Percentiles rank a stretch among this genome's conserved stretches.
phyloP scores from a whole-genome alignment of 2,888 invertebrate species.

The Synanthedon vespiformis region DNA sequence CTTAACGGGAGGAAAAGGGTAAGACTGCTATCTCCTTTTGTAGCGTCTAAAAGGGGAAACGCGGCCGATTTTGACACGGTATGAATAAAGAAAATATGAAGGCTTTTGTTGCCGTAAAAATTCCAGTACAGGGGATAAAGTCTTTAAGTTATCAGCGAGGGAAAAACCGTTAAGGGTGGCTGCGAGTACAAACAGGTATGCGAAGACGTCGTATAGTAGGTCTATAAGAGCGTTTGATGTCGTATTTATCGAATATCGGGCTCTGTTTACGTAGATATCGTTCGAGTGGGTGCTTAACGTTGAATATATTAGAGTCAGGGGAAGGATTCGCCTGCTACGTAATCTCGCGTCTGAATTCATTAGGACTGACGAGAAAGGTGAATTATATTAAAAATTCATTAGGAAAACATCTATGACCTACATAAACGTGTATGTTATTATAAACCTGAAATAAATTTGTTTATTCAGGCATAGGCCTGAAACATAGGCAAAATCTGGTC shows the following conservation, averaged over 20 bases:
- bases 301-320: constrained; percentile 54
- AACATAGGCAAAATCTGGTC: too few species aligned
- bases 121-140: constrained; percentile 67
- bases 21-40: constrained; percentile 49
- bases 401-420: constrained; percentile 6
- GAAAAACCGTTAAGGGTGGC: constrained; percentile 33
- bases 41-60: constrained; percentile 39
- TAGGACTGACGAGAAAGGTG: constrained; percentile 14
- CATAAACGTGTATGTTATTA: constrained; percentile 4
- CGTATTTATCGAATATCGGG: constrained; percentile 40
- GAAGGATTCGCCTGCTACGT: constrained; percentile 18
- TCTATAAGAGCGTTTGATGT: constrained; percentile 21
- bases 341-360: constrained; percentile 28
- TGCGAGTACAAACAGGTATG: constrained; percentile 18
- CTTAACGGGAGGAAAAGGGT: constrained; percentile 59
- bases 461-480: too few species aligned
- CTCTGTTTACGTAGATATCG: constrained; percentile 31
- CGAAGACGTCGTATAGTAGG: constrained; percentile 10
- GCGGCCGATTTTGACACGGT: constrained; percentile 61
- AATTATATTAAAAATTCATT: not conserved
- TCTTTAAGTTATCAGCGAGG: constrained; percentile 66
- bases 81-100: constrained; percentile 70
- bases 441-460: not conserved
- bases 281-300: constrained; percentile 46
- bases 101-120: constrained; percentile 69